Evolutionary conservation across 2,888 invertebrate species (phyloP).

Genomic region (Callyntrura sp.): DNA sequence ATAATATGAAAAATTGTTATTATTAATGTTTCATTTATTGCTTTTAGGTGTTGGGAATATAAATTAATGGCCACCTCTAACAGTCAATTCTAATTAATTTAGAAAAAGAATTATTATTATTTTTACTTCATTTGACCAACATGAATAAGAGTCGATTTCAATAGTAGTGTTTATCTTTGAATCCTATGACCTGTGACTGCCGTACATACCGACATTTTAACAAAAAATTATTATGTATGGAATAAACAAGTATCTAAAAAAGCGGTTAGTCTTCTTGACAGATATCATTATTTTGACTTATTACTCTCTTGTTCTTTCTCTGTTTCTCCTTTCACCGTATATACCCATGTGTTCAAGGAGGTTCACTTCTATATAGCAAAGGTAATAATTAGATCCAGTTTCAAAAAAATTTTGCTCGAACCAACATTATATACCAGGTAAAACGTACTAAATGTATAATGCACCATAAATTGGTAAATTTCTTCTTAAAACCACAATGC

Average conservation of each 20-base stretch:
- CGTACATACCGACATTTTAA: background rate
- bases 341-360: background rate
- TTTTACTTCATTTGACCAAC: constrained; percentile 1
- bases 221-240: background rate
- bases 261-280: constrained; percentile 69
- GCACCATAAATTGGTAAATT: constrained; percentile 32
- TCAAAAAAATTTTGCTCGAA: constrained; percentile 59
- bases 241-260: constrained; percentile 24
- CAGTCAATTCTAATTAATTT: constrained; percentile 64
- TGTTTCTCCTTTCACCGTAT: background rate
- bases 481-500: constrained; percentile 24
- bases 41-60: constrained; percentile 61
- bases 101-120: constrained; percentile 42
- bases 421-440: background rate
- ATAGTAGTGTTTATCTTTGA: background rate
- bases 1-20: constrained; percentile 47
- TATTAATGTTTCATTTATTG: constrained; percentile 54
- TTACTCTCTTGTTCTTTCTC: constrained; percentile 31
- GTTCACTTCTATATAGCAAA: background rate
- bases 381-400: constrained; percentile 70
- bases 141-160: constrained; percentile 13
- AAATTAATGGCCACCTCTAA: constrained; percentile 43
- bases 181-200: too few species aligned
- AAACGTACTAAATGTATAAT: background rate
- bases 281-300: constrained; percentile 74